Evolutionary conservation across 37 sponge, comb jelly and placozoan species (phyloP), one percentile per base, ranked within the genome.

Genomic region (Tethya wilhelma): DNA sequence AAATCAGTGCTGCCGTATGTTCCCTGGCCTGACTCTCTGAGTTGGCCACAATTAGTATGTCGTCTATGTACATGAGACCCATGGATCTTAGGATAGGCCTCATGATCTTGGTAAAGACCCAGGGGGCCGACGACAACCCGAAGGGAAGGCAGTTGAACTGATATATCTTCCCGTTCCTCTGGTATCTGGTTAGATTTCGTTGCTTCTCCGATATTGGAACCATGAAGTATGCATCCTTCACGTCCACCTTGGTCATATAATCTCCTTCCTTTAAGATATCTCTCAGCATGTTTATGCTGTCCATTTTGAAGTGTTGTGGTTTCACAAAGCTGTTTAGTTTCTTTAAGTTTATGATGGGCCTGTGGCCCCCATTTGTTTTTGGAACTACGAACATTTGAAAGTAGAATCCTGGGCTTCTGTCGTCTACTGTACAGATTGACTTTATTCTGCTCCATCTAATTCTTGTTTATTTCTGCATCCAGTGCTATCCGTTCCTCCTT

Each of bases 1-100:
- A 40, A 33, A 76, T 20, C 23, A 71, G 45, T 31, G 43, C 72
- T 38, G 40, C 31, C 23, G 49, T 26, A 6, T 74, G 75, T 25
- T 74, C 45, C 59, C 43, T 74, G 33, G 40, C 45, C 84, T 25
- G 38, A 56, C 34, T 29, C 68, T 53, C 17, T 4, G 75, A 64
- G 12, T 73, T 29, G 2, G 85, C 85, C 84, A 83, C 65, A 25
- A 84, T 43, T 49, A 84, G 63, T 28, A 84, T 76, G 85, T 84
- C 85, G 77, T 84, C 78, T 9, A 75, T 73, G 63, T 75, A 84
- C 0, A 76, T 62, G 44, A 80, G 7, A 19, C 80, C 80, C 36
- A 66, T 37, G n/a, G 37, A 19, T 56, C 69, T n/a, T 23, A 79
- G 69, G 2, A 36, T 28, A 38, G 81, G 69, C 34, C 28, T 55